A percentile compares a stretch with the other conserved stretches of the same genome.
Conservation (phyloP, 2,888 invertebrate genomes). For the Petrolisthes cinctipes region DNA sequence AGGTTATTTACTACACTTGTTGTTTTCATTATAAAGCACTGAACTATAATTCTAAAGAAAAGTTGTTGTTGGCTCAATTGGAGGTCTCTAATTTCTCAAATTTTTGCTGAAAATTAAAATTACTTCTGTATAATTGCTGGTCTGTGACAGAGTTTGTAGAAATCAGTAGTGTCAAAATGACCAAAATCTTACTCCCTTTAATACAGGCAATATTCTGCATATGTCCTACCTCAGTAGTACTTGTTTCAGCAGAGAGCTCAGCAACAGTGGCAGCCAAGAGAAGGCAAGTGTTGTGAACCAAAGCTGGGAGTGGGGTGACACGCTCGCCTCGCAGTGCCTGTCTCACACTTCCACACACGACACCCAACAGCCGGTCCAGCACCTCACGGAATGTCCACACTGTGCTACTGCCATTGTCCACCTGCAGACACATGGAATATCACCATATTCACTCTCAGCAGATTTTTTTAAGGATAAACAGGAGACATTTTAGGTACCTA, state of each 20-base stretch:
- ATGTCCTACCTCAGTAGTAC: conserved; percentile 78
- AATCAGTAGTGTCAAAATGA: too few species aligned
- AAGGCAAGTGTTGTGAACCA: conserved; percentile 72
- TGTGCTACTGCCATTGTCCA: conserved; percentile 58
- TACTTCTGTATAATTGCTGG: too few species aligned
- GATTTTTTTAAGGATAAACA: background rate
- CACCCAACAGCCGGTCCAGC: conserved; percentile 83
- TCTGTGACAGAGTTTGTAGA: too few species aligned
- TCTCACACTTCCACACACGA: conserved; percentile 83
- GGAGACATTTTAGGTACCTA: background rate
- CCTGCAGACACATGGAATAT: conserved; percentile 29
- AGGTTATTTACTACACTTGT: background rate
- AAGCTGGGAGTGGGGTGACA: conserved; percentile 71
- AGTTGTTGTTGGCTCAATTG: too few species aligned
- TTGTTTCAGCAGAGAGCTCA: conserved; percentile 86
- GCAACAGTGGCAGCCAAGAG: conserved; percentile 85
- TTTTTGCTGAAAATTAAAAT: too few species aligned
- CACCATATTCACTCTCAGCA: background rate
- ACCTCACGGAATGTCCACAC: conserved; percentile 83
- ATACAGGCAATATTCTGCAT: too few species aligned
- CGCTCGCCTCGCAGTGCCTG: conserved; percentile 73
- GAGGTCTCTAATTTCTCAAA: too few species aligned
- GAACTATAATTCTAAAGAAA: too few species aligned
- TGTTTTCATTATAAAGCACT: too few species aligned
- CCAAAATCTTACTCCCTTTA: too few species aligned